Percentiles rank a stretch among this genome's conserved stretches.
These are phyloP conservation scores for Auanema sp. DNA, from an alignment of 2,888 invertebrate species.

Conservation along the genomic window DNA sequence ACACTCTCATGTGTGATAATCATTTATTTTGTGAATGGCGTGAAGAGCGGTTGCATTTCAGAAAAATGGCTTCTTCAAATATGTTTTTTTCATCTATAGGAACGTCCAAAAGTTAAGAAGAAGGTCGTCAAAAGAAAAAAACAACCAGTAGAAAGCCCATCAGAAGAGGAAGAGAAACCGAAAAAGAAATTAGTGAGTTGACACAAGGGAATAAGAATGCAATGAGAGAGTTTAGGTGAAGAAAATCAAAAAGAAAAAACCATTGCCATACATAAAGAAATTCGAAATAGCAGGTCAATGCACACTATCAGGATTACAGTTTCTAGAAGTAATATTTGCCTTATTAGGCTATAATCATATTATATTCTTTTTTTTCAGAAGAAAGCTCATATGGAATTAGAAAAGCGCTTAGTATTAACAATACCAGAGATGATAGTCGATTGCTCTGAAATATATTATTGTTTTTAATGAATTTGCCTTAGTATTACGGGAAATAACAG, in stretches of 20 bases:
- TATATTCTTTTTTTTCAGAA: conserved; percentile 23
- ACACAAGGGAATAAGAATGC: neutral
- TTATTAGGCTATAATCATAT: neutral
- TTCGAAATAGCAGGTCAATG: conserved; percentile 45
- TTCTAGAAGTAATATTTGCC: conserved; percentile 26
- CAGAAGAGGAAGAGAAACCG: conserved; percentile 8
- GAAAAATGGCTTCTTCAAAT: too few species aligned
- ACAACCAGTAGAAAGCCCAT: conserved; percentile 4
- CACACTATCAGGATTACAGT: conserved; percentile 37
- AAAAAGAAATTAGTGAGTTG: conserved; percentile 1
- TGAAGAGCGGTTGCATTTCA: too few species aligned
- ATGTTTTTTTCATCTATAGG: neutral
- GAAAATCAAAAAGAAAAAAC: conserved; percentile 10
- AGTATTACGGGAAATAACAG: too few species aligned
- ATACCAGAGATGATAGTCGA: conserved; percentile 41
- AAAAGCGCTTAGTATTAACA: conserved; percentile 29
- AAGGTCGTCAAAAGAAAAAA: conserved; percentile 22
- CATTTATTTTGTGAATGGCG: too few species aligned
- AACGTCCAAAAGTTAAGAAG: conserved; percentile 27
- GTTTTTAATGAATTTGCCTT: conserved; percentile 22
- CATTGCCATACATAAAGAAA: conserved; percentile 31
- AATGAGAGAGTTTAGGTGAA: neutral
- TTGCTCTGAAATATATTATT: conserved; percentile 45
- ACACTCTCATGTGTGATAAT: neutral
- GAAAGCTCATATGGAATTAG: conserved; percentile 41